phyloP scores from a whole-genome alignment of 2,888 invertebrate genomes.

The Amphipyra tragopoginis region DNA sequence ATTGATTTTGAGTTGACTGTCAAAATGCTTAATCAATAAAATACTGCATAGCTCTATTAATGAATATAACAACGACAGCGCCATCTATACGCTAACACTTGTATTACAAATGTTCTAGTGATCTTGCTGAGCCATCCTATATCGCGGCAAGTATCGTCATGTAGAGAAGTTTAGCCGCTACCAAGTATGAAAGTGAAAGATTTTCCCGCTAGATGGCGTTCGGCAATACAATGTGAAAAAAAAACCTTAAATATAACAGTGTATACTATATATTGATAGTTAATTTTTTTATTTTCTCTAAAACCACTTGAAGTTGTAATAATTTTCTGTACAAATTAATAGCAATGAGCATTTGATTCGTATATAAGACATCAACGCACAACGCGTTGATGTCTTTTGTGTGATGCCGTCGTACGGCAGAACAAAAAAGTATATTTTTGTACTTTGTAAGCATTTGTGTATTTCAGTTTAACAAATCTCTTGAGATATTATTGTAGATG shows the following conservation, averaged over 20 bases:
- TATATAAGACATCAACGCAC: conserved; percentile 38
- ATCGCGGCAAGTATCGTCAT: background rate
- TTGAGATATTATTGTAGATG: too few relatives aligned
- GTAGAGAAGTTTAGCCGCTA: background rate
- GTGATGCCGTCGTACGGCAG: too few relatives aligned
- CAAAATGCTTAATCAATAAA: background rate
- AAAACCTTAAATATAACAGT: background rate
- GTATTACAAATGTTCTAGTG: background rate
- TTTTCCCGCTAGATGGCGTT: conserved; percentile 33
- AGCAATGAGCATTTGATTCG: background rate
- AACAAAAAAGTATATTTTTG: background rate
- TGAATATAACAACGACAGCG: background rate
- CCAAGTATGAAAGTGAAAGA: background rate
- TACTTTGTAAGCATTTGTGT: background rate
- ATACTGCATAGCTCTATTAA: background rate
- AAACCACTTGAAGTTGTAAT: background rate
- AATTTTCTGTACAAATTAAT: background rate
- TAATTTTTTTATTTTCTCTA: background rate
- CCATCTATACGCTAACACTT: conserved; percentile 20
- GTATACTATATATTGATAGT: background rate
- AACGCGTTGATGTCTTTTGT: conserved; percentile 70
- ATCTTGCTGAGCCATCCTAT: background rate
- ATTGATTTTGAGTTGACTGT: too few relatives aligned
- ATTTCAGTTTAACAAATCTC: background rate
- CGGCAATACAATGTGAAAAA: background rate